Evolutionary conservation across 1,140 invertebrate genomes (phyloP), one percentile per base, ranked within the genome.

Genomic region (Phortica variegata): DNA sequence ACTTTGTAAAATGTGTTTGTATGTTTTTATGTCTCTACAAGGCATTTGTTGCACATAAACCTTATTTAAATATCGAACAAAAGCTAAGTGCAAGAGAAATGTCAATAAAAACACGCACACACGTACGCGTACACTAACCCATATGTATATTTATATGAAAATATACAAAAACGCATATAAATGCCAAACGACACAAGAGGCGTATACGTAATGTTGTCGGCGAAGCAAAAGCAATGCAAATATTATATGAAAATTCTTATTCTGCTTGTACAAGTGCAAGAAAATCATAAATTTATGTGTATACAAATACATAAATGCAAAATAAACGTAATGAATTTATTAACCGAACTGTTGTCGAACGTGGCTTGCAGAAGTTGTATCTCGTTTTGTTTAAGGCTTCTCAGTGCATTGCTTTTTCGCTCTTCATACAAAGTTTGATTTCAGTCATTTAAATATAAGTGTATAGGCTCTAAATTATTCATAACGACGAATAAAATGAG

Each of bases 321-420:
- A 44, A 41, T 6, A n/a, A n/a, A n/a, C n/a, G 56, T 65, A 66
- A 66, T 66, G 62, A 68, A 66, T 66, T 66, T 68, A 66, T 66
- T 66, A 68, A 66, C 62, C 56, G 56, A 59, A 52, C 61, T 51
- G 56, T 56, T 23, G 45, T 45, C 42, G 57, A 46, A 16, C 23
- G 17, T n/a, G 26, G 20, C 19, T 31, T 32, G 31, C 56, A 50
- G 55, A 58, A 38, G 54, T 50, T 43, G 26, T 54, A 50, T 56
- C 56, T 58, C 32, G 42, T 47, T 47, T 50, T 41, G 45, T 44
- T 43, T 40, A 49, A 43, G 48, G 23, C 39, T 34, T 43, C 47
- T 36, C 18, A 15, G 8, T 26, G 39, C 26, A 31, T 51, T 55
- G 56, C 61, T 68, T 68, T 60, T 68, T 66, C 63, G 62, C 62